A percentile compares a stretch with the other conserved stretches of the same genome.
These are phyloP conservation scores for Cyphomyrmex costatus DNA, from an alignment of 1,140 invertebrate species.

Conservation along the genomic window DNA sequence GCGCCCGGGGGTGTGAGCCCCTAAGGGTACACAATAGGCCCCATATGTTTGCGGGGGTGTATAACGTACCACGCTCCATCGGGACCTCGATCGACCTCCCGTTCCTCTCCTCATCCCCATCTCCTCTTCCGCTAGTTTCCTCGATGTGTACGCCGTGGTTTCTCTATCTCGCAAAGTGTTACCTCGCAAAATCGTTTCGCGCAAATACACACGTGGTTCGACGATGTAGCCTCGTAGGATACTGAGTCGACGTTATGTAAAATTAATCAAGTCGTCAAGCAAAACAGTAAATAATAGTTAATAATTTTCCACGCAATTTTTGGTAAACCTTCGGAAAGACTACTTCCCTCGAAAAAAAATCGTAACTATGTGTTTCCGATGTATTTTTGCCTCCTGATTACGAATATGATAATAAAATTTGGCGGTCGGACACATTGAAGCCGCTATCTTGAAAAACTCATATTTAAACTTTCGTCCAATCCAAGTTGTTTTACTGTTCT, in stretches of 20 bases:
- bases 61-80: conserved; percentile 68
- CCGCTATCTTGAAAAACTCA: no score
- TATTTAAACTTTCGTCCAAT: no score
- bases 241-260: background rate
- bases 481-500: no score
- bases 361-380: no score
- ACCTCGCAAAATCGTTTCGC: conserved; percentile 48
- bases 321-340: no score
- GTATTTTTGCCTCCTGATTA: no score
- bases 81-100: conserved; percentile 65
- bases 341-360: no score
- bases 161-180: conserved; percentile 26
- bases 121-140: conserved; percentile 1
- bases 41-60: conserved; percentile 83
- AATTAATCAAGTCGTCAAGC: conserved; percentile 8
- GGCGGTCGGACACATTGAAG: no score
- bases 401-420: no score
- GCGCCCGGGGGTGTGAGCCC: conserved; percentile 69
- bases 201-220: conserved; percentile 19
- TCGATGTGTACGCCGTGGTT: conserved; percentile 27
- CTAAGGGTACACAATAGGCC: conserved; percentile 80
- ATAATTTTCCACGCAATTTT: no score
- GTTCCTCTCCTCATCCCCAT: background rate
- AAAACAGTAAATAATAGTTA: background rate
- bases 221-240: background rate